Evolutionary conservation across 2,888 invertebrate species (phyloP), one percentile per base, ranked within the genome.

Genomic region (Cepaea hortensis): DNA sequence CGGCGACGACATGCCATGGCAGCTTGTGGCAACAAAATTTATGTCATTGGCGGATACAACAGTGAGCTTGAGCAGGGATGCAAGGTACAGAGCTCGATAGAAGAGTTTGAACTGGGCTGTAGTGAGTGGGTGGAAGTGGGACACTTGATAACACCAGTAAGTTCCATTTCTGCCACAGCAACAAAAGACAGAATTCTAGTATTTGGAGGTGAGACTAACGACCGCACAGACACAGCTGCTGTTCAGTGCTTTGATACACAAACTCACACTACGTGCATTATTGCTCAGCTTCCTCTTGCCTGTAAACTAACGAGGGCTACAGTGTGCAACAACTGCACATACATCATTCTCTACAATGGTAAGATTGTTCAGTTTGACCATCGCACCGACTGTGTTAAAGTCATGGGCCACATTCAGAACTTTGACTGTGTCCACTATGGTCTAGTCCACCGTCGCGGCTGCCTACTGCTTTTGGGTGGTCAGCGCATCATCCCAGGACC

Each of bases 371-470:
- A 91, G 85, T 92, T 91, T 84, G 88, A 88, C 20, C 87, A 87
- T 68, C 84, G 87, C 20, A 81, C 84, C 3, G 84, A 84, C 23
- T 65, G n/a, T 65, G 87, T 87, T 4, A 87, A 87, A 18, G 87
- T 91, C 6, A 90, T 92, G 11, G 91, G 92, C 4, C 89, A 90
- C n/a, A 90, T 92, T 20, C 91, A 91, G 73, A 90, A 91, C n/a
- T 92, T 92, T 88, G 91, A 91, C 79, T 89, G 91, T 20, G 92
- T 92, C 48, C 92, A 92, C 83, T 92, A 91, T 75, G 92, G 92
- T 0, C 90, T 92, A 48, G 91, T 92, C 18, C 92, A 92, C 72
- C 91, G 91, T 46, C 90, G 91, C 3, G 92, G 92, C 11, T 90
- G 90, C 20, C 90, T 92, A 5, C 90, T 90, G 80, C 89, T 92